phyloP scores from a whole-genome alignment of 2,113 vertebrate species.

The Myrmecophaga tridactyla region DNA sequence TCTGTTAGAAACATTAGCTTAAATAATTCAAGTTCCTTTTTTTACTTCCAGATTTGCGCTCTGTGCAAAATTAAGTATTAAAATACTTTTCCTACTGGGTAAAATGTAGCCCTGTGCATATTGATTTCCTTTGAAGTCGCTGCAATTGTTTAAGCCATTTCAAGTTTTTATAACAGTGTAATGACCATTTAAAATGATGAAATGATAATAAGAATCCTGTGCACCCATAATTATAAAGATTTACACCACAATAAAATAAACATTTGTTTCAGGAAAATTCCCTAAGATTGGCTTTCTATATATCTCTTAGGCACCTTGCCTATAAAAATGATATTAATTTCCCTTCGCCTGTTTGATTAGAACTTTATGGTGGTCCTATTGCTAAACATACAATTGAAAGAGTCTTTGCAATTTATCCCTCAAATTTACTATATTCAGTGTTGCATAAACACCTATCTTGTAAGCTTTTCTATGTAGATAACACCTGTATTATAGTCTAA shows the following conservation, averaged over 20 bases:
- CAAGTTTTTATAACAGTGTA: slow-evolving; percentile 9
- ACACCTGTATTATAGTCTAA: background rate
- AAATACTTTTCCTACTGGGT: background rate
- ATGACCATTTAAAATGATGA: background rate
- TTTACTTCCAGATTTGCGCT: background rate
- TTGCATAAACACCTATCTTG: background rate
- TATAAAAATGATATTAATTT: background rate
- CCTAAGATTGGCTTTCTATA: slow-evolving; percentile 34
- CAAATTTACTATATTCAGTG: background rate
- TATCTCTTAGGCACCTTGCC: background rate
- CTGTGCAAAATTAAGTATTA: slow-evolving; percentile 27
- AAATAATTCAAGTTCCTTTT: slow-evolving; percentile 46
- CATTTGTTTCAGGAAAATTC: slow-evolving; percentile 39
- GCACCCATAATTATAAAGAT: slow-evolving; percentile 17
- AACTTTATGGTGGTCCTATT: background rate
- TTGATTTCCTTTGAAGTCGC: slow-evolving; percentile 48
- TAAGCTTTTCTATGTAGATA: background rate
- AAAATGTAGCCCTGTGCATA: background rate
- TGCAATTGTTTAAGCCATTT: background rate
- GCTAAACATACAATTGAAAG: slow-evolving; percentile 11
- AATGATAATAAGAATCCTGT: background rate
- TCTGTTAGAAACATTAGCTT: slow-evolving; percentile 1
- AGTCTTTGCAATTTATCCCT: background rate
- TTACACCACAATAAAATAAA: background rate
- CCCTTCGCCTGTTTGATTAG: background rate